Evolutionary conservation across 2,797 vertebrate species (phyloP), one percentile per base, ranked within the genome.

Genomic region (Pogonophryne albipinna): DNA sequence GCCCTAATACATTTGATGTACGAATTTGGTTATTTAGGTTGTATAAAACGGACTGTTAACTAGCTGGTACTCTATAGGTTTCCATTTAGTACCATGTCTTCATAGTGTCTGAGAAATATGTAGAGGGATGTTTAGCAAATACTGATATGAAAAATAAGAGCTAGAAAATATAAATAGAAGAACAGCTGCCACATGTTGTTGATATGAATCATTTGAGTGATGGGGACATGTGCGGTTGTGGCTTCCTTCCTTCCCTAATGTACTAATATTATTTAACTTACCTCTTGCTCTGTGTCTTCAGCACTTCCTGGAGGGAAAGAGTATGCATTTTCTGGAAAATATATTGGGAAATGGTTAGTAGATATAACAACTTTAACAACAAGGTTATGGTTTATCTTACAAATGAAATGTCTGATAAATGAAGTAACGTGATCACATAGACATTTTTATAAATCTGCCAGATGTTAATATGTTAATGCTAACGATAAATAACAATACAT

Each of bases 281-380:
- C 92, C 86, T 85, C 94, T 53, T 85, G 88, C 2, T 72, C 83
- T 56, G 23, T 20, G 14, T 44, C 66, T 68, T 38, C 17, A 23
- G 27, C 27, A 17, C 4, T 42, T 2, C 0, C 93, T 92, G 77
- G 49, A 74, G 74, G 44, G 19, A 75, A 61, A 78, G 6, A 0
- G 1, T 44, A 47, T 56, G 53, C 0, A 16, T 6, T 38, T 38
- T 38, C 34, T 38, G 34, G 34, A 7, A 38, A 38, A 38, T 38
- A 38, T 38, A 38, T 38, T 38, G 34, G 34, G 34, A 38, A 38
- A 38, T 38, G 34, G 34, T 38, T 38, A 38, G 2, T 38, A 38
- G 1, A 38, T 38, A 38, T 9, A 38, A 38, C 34, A 34, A 27
- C 27, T 4, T 27, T 27, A 27, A 27, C 27, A 27, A 27, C 27